Base-by-base conservation (phyloP, 2,113 vertebrate species). In the Corythornis madagascariensis region DNA sequence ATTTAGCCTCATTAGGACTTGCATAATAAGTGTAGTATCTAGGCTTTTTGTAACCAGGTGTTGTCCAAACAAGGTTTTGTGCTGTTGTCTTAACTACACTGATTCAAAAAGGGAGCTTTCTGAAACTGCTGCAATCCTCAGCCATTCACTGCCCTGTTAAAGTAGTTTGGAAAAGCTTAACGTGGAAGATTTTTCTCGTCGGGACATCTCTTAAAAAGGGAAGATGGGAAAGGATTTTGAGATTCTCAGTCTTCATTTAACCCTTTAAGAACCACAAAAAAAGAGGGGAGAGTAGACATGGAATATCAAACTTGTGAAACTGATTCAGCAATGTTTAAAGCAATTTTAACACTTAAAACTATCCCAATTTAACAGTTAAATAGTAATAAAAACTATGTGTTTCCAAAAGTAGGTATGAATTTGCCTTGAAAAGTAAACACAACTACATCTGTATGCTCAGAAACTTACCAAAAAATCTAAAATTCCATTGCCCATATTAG, bases 11-110 rank as follows among this genome's bases (percentile, higher is more conserved):
- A 3, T 76, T 89, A 35, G 69, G 64, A 18, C 78, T 88, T 91
- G 70, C 29, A 16, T 53, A 70, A 88, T 70, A 88, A 94, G 33
- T 59, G 29, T 50, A 53, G 71, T n/a, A 50, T 79, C 86, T 9
- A 66, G 83, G 42, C 52, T 90, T 83, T 90, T 31, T 93, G 90
- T 90, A 93, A 83, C 92, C 88, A 80, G 72, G 83, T 94, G 92
- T 86, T 73, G 79, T 80, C 94, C 67, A 92, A 80, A 80, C 75
- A 66, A 0, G 47, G 55, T 5, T 70, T 83, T 90, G 69, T 90
- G 69, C 80, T 90, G 83, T 92, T 88, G 72, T 63, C 88, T 63
- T 80, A 83, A 50, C 67, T 73, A 47, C 5, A 0, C 52, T 42
- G 38, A 25, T 63, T 73, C 42, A 63, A 76, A 89, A 95, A 11